Conservation (phyloP, 2,797 vertebrate genomes). For the Nasua narica region DNA sequence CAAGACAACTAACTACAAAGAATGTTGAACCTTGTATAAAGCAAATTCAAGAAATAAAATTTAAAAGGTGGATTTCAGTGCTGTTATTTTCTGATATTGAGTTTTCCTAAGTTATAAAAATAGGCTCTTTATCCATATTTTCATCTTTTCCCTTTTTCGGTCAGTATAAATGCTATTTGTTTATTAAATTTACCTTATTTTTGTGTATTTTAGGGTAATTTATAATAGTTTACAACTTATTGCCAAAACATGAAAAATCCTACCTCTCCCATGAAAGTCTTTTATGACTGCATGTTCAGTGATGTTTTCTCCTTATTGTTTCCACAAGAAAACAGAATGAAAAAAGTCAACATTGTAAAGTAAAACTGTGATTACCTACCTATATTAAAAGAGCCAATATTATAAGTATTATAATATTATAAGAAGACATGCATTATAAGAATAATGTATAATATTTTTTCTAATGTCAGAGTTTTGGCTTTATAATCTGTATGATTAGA, state of each 20-base stretch:
- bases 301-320: not conserved
- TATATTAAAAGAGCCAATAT: constrained; percentile 13
- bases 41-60: not conserved
- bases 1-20: not conserved
- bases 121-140: not conserved
- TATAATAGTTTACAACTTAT: not conserved
- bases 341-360: not conserved
- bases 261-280: not conserved
- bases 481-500: not conserved
- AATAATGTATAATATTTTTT: not conserved
- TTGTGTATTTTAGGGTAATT: not conserved
- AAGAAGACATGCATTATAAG: not conserved
- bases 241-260: not conserved
- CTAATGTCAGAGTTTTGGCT: not conserved
- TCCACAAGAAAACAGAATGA: not conserved
- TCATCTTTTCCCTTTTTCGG: not conserved
- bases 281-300: not conserved
- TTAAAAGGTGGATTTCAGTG: not conserved
- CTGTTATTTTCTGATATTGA: not conserved
- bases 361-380: not conserved
- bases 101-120: not conserved
- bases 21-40: not conserved
- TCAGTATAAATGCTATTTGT: not conserved
- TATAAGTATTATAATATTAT: not conserved
- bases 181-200: not conserved